Percentiles rank a stretch among this genome's conserved stretches.
These are phyloP conservation scores for Drosophila tanythrix DNA, from an alignment of 2,888 invertebrate genomes.

Conservation along the genomic window DNA sequence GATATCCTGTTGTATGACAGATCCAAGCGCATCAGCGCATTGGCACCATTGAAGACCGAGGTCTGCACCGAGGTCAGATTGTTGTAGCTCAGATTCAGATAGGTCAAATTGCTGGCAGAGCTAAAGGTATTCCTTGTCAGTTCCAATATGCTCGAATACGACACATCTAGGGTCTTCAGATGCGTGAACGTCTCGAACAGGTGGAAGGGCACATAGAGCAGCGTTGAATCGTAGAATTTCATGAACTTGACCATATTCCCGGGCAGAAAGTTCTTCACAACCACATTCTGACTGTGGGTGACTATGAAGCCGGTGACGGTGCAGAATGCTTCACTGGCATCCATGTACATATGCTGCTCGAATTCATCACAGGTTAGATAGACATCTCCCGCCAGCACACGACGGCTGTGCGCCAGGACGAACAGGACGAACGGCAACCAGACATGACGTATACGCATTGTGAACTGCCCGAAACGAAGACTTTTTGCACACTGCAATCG, in stretches of 20 bases:
- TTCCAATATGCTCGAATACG: slow-evolving; percentile 82
- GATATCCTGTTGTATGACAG: slow-evolving; percentile 80
- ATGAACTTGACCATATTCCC: slow-evolving; percentile 83
- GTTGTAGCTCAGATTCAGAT: slow-evolving; percentile 82
- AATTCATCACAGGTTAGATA: slow-evolving; percentile 83
- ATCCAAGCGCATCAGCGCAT: slow-evolving; percentile 80
- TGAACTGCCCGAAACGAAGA: slow-evolving; percentile 45
- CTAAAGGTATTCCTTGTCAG: slow-evolving; percentile 83
- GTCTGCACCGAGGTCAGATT: slow-evolving; percentile 82
- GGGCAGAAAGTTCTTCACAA: slow-evolving; percentile 75
- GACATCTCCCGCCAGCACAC: slow-evolving; percentile 76
- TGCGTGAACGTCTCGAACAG: slow-evolving; percentile 82
- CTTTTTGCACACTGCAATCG: slow-evolving; percentile 48
- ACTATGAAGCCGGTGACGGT: slow-evolving; percentile 83
- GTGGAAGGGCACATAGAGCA: slow-evolving; percentile 83
- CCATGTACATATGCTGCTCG: slow-evolving; percentile 81
- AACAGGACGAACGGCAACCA: slow-evolving; percentile 16
- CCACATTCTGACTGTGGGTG: slow-evolving; percentile 83
- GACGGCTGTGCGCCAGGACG: slow-evolving; percentile 15
- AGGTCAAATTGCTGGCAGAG: slow-evolving; percentile 80
- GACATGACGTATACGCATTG: slow-evolving; percentile 40
- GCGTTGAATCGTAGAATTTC: slow-evolving; percentile 84
- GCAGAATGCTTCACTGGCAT: slow-evolving; percentile 79
- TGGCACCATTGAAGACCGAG: slow-evolving; percentile 83
- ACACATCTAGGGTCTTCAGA: slow-evolving; percentile 82